Evolutionary conservation across 2,888 invertebrate species (phyloP), one percentile per base, ranked within the genome.

Genomic region (Drosophila kanekoi): DNA sequence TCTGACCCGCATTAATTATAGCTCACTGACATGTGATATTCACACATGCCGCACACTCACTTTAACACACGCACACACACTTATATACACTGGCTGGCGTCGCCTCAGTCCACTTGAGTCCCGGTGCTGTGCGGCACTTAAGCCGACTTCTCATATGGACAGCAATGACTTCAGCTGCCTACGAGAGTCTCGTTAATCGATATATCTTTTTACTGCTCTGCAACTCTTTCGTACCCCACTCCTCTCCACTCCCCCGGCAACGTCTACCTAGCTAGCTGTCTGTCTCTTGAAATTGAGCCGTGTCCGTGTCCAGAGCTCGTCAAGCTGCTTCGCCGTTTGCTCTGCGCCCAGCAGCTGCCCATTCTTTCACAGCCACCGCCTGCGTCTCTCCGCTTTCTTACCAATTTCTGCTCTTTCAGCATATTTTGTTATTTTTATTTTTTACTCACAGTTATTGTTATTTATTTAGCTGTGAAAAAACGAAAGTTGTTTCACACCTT

Each of bases 1-100:
- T 84, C 89, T 86, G 85, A 88, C 89, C 85, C 85, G 85, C 87
- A 88, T 86, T 86, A 86, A 86, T 86, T 86, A 86, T 87, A 86
- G 78, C 88, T 85, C 83, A 84, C 83, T 87, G 83, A 87, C 83
- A 84, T 84, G 82, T 87, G 83, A 84, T 84, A 84, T 87, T 84
- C 83, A 85, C 86, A 83, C 87, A 80, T 79, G 79, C 76, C 67
- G 62, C 69, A 76, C 75, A 70, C 65, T 14, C 68, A 54, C 56
- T 14, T 48, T 23, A 47, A 43, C 59, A 53, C 59, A 13, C 59
- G 28, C 54, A 51, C n/a, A 40, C 16, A 51, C 48, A 40, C 10
- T 23, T 9, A 23, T 41, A 4, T 40, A n/a, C 8, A 37, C 35
- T 32, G 23, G 18, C 28, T 18, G 11, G 18, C 44, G 45, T n/a